Conservation (phyloP, 2,113 vertebrate species). For the Ceyx melanurus region DNA sequence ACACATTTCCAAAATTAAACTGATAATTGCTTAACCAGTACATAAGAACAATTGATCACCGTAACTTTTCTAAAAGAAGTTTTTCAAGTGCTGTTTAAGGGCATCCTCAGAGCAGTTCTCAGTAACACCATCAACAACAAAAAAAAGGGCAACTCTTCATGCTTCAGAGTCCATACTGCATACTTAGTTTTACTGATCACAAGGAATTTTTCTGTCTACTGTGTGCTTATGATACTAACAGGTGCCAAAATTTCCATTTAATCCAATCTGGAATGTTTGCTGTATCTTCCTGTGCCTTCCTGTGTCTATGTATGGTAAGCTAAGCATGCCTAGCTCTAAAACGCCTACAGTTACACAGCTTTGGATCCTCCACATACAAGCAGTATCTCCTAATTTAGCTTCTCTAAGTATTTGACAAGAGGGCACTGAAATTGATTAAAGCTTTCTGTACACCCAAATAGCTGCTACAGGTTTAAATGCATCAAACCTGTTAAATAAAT, state of each 20-base stretch:
- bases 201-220: background rate
- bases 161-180: background rate
- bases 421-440: background rate
- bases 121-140: background rate
- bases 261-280: constrained; percentile 42
- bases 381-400: background rate
- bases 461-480: background rate
- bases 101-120: background rate
- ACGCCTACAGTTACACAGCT: background rate
- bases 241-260: constrained; percentile 36
- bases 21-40: background rate
- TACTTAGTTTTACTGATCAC: background rate
- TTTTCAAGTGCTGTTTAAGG: background rate
- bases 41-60: background rate
- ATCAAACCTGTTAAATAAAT: background rate
- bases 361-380: background rate
- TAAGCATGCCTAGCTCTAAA: background rate
- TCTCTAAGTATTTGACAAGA: background rate
- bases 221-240: constrained; percentile 7
- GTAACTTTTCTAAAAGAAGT: background rate
- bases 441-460: background rate
- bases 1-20: background rate
- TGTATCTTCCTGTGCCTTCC: constrained; percentile 1
- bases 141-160: background rate
- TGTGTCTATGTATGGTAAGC: background rate